phyloP scores from a whole-genome alignment of 1,140 invertebrate species.

The Drosophila virilis region DNA sequence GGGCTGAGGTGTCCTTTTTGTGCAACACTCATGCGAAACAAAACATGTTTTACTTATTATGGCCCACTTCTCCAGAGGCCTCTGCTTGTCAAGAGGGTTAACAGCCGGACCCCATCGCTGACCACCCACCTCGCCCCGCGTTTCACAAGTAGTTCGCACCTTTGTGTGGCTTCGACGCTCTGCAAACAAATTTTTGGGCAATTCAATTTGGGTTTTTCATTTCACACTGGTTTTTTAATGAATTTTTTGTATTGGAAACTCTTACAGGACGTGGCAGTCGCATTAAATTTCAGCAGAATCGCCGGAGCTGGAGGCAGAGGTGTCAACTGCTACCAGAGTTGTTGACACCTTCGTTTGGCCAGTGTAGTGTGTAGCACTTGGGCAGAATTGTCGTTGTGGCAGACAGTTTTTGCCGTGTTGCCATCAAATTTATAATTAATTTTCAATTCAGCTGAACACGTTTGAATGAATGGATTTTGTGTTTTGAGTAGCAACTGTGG shows the following conservation, averaged over 20 bases:
- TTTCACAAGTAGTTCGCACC: conserved; percentile 64
- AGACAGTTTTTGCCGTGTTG: conserved; percentile 63
- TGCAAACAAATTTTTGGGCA: conserved; percentile 54
- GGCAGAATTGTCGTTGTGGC: conserved; percentile 25
- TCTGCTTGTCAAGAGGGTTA: conserved; percentile 65
- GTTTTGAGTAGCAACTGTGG: conserved; percentile 7
- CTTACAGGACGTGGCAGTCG: conserved; percentile 1
- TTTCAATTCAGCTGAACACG: conserved; percentile 80
- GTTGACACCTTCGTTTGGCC: conserved; percentile 28
- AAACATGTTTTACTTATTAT: conserved; percentile 54
- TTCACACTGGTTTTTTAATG: conserved; percentile 57
- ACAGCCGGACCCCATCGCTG: conserved; percentile 12
- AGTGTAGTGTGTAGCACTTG: neutral
- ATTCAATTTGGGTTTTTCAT: conserved; percentile 60
- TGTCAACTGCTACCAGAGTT: conserved; percentile 21
- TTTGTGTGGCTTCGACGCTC: conserved; percentile 64
- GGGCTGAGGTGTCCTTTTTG: conserved; percentile 6
- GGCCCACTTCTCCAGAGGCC: neutral
- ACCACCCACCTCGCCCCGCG: neutral
- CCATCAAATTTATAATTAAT: conserved; percentile 80
- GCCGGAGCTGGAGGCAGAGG: conserved; percentile 16
- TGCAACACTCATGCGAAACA: conserved; percentile 37
- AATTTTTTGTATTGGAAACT: conserved; percentile 56
- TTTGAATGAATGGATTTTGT: conserved; percentile 77
- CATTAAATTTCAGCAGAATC: conserved; percentile 65